Base-by-base conservation (phyloP, 2,113 vertebrate species). In the Lota lota region DNA sequence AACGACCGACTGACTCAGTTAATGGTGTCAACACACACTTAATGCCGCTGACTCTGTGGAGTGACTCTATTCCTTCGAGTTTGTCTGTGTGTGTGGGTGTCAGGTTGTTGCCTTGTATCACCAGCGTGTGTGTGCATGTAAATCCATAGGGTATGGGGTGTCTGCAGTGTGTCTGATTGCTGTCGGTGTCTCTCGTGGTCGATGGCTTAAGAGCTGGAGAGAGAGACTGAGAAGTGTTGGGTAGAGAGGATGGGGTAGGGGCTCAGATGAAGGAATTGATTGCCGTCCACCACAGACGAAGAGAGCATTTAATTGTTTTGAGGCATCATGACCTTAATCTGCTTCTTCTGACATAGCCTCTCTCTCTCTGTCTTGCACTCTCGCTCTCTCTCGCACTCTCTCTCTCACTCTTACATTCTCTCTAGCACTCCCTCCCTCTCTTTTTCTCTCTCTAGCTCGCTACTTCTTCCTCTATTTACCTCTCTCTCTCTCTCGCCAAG, bases 1-100 rank as follows among this genome's bases (percentile, higher is more conserved):
- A 74, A 73, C 72, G 71, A 78, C 20, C 79, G 40, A 68, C 73
- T 79, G 84, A 10, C 81, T 56, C 67, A 71, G 81, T 83, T 89
- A 86, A 89, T 88, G 85, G 80, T 82, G 85, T 79, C 79, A 79
- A 70, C 77, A 58, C 74, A 56, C 72, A 70, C 66, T 81, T 74
- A 57, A 74, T 66, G 64, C 36, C 74, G 63, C 64, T 72, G 64
- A 63, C 63, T 70, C 72, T 73, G 11, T 22, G 22, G 63, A 22
- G 24, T 33, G 54, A 40, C 3, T 10, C 60, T 58, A 12, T n/a
- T 61, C 18, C 22, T 4, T 7, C 1, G 53, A 60, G 53, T 65
- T 19, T 3, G 20, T 72, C 28, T 19, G 10, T 28, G 40, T 8
- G 5, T 11, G 20, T 54, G 61, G 22, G 68, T 54, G 58, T 28